Conservation (phyloP, 1,140 invertebrate genomes). For the Drosophila chauvacae region DNA sequence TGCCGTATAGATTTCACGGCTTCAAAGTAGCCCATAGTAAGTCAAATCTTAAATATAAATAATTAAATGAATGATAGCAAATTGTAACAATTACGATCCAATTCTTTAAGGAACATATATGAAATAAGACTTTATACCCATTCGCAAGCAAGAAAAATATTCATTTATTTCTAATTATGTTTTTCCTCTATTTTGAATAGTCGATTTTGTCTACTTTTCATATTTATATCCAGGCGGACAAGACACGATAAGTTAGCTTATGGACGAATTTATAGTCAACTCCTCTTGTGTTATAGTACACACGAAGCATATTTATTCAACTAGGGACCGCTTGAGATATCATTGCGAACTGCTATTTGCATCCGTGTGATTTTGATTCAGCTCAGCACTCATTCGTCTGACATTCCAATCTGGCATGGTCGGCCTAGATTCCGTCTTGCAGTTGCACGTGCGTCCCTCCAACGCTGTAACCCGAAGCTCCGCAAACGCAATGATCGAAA, state of each 20-base stretch:
- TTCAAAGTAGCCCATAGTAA: not conserved
- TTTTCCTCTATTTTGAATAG: too few species aligned
- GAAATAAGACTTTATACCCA: too few species aligned
- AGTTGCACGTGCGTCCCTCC: conserved; percentile 42
- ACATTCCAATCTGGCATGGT: conserved; percentile 56
- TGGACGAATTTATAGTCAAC: not conserved
- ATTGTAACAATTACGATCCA: not conserved
- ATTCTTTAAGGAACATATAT: not conserved
- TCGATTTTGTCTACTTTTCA: not conserved
- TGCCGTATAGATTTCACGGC: not conserved
- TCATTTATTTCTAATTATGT: not conserved
- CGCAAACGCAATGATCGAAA: conserved; percentile 48
- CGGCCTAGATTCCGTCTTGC: conserved; percentile 41
- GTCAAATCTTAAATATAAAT: not conserved
- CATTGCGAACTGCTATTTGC: conserved; percentile 7
- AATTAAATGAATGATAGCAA: not conserved
- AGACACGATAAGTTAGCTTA: not conserved
- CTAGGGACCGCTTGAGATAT: not conserved
- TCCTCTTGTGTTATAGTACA: not conserved
- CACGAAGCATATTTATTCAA: not conserved
- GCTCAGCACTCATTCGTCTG: conserved; percentile 50
- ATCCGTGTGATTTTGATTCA: conserved; percentile 7
- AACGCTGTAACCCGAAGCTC: conserved; percentile 45
- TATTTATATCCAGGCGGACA: too few species aligned
- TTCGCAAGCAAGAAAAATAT: not conserved